phyloP scores from a whole-genome alignment of 1,140 invertebrate genomes.

The Penaeus chinensis region DNA sequence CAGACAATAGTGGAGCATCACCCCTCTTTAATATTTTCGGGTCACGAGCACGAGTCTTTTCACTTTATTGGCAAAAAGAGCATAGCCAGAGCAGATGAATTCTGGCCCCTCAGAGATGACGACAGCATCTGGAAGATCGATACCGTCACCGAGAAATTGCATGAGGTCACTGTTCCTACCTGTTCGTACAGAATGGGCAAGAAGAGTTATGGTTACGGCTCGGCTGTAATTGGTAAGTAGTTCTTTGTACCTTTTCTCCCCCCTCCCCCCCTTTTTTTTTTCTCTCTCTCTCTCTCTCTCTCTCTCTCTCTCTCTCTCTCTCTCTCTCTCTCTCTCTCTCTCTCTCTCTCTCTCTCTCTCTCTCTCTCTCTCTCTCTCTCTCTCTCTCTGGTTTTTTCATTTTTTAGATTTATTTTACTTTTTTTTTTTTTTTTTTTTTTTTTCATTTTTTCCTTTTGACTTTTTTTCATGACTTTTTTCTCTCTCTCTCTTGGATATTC shows the following conservation, averaged over 20 bases:
- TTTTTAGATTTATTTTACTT: no score
- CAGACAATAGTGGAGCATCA: conserved; percentile 40
- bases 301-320: no score
- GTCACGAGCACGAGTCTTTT: conserved; percentile 56
- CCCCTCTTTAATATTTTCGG: conserved; percentile 55
- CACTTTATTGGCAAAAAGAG: conserved; percentile 45
- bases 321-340: no score
- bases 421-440: no score
- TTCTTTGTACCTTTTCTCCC: not conserved
- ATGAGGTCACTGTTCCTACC: conserved; percentile 91
- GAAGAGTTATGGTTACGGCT: conserved; percentile 84
- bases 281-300: no score
- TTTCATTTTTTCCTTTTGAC: no score
- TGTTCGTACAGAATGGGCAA: conserved; percentile 96
- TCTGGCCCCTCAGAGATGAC: conserved; percentile 35
- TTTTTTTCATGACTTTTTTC: no score
- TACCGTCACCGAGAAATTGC: conserved; percentile 67
- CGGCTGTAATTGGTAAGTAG: conserved; percentile 82
- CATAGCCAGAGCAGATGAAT: conserved; percentile 34
- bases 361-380: no score
- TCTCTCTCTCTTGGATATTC: no score
- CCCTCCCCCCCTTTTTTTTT: no score
- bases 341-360: no score
- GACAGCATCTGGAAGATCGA: conserved; percentile 42
- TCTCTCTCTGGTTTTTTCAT: no score